Base-by-base conservation (phyloP, 2,888 invertebrate genomes). In the Hyposoter didymator region DNA sequence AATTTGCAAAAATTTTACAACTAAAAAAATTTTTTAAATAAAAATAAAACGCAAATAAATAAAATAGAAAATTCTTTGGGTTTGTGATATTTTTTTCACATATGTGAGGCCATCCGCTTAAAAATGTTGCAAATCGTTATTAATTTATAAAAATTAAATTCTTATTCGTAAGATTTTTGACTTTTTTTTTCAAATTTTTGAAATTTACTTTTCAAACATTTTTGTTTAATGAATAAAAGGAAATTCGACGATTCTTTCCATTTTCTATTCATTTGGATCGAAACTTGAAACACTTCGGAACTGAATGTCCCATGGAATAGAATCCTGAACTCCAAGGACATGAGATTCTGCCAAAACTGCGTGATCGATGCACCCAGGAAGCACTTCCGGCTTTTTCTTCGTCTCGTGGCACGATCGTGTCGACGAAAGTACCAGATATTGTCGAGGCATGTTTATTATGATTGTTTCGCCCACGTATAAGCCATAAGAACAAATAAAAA, bases 291-390 rank as follows among this genome's bases (percentile, higher is more conserved):
- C 8, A 17, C 4, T 39, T 73, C 17, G 55, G 19, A 5, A 45
- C 47, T 14, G 28, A 84, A 22, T 69, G 14, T 7, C 70, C 39
- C 39, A 28, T 64, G 32, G 2, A 64, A 22, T 35, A 59, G 35
- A 6, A 43, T 59, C n/a, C 64, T 55, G 62, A 64, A 70, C 70
- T 55, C 69, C 73, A 55, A 55, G 47, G 67, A 39, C 47, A 32
- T 55, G 49, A 35, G 35, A 59, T 28, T 35, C 74, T 64, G 74
- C 82, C 84, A 82, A 85, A 85, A 82, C 82, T 78, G 74, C 55
- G 64, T 82, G 84, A 85, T 85, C 82, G 84, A 85, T 85, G 78
- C 70, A 64, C 39, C 84, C 74, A 62, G 70, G 55, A 84, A 76
- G 72, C 67, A 76, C 73, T 78, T 67, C 43, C 72, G 75, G 43